These are phyloP conservation scores for Papilio protenor DNA, from an alignment of 2,888 invertebrate species.

Conservation along the genomic window DNA sequence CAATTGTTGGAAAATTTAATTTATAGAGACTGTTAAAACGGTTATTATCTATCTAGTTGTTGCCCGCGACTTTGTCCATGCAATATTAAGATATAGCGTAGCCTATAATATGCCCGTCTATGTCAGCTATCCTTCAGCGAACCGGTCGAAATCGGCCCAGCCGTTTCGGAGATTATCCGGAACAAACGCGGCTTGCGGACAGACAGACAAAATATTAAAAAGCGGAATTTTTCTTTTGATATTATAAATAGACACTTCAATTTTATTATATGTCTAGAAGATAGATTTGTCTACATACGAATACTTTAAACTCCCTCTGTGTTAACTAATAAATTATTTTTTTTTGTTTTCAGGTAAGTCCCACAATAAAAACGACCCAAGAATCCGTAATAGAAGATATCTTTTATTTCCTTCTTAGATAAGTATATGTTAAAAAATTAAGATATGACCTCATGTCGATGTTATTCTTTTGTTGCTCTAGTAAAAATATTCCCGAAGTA, in stretches of 20 bases:
- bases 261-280: too few species aligned
- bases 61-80: too few species aligned
- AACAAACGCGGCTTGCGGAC: too few species aligned
- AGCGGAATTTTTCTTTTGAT: too few species aligned
- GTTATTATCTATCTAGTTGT: neutral
- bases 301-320: too few species aligned
- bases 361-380: neutral
- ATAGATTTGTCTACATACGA: neutral
- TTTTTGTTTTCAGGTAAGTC: constrained; percentile 33
- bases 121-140: too few species aligned
- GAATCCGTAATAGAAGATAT: neutral
- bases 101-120: too few species aligned
- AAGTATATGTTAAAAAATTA: neutral
- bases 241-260: too few species aligned
- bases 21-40: neutral
- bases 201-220: too few species aligned
- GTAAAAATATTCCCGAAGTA: neutral
- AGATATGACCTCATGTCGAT: neutral
- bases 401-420: neutral
- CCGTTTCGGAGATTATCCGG: too few species aligned
- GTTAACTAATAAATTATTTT: neutral
- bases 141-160: too few species aligned
- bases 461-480: neutral
- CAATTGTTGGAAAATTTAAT: neutral
- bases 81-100: too few species aligned